Evolutionary conservation across 2,113 vertebrate species (phyloP), one percentile per base, ranked within the genome.

Genomic region (Mellivora capensis): DNA sequence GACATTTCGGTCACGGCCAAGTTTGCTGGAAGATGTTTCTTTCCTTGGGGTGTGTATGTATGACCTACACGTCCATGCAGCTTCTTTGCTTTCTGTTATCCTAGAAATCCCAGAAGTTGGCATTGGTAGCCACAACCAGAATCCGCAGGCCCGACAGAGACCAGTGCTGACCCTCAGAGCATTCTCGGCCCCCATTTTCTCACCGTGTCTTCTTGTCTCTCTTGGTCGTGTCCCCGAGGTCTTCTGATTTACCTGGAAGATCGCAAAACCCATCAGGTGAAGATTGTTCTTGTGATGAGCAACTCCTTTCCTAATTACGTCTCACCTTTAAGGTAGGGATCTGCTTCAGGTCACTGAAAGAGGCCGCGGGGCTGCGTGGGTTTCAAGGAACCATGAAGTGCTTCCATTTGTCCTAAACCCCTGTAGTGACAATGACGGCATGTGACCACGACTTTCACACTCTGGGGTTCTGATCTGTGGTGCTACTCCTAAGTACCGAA

Each of bases 131-230:
- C 62, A 54, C 42, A 72, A 4, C 23, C n/a, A 6, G 29, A 23
- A 29, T 6, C 8, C 1, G 0, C 49, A 39, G 37, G 34, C 39
- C 1, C 8, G 2, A 20, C 7, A 2, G 3, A 62, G 25, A 44
- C 7, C 15, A 1, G 7, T 4, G 21, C 11, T 14, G 14, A 21
- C 39, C 34, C 29, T 59, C 21, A 14, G 67, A 42, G 7, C 52
- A 1, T 9, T 37, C 44, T 1, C 6, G 1, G 3, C 10, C 42
- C 39, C 42, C 11, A 4, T n/a, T 9, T 42, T 71, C 29, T 49
- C 49, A 10, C 18, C 3, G 2, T 7, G 1, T 14, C n/a, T 20
- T 14, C 52, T 76, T 42, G 61, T 54, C n/a, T 10, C 23, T 2
- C 27, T 54, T 7, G 54, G 13, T 17, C 18, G 1, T 25, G 64